Conservation (phyloP, 2,888 invertebrate species). For the Auanema sp. region DNA sequence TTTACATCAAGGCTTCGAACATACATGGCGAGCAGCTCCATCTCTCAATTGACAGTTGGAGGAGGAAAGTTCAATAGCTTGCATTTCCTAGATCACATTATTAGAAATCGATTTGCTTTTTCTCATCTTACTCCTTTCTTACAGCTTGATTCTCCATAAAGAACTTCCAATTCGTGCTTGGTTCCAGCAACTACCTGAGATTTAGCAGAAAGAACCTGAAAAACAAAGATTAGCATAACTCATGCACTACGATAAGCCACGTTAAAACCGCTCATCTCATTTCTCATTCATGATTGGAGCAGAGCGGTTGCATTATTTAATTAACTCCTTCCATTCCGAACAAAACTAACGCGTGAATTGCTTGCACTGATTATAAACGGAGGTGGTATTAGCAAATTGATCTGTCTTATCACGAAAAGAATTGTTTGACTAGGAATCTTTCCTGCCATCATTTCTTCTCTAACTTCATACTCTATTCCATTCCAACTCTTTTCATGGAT, state of each 20-base stretch:
- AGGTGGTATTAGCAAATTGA: too few relatives aligned
- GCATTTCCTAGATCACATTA: conserved; percentile 22
- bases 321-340: too few relatives aligned
- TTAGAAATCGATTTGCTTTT: neutral
- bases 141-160: conserved; percentile 42
- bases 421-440: too few relatives aligned
- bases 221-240: conserved; percentile 1
- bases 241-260: too few relatives aligned
- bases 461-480: too few relatives aligned
- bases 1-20: neutral
- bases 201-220: conserved; percentile 42
- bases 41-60: conserved; percentile 40
- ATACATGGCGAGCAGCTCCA: conserved; percentile 33
- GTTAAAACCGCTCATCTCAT: too few relatives aligned
- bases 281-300: conserved; percentile 1
- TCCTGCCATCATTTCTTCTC: too few relatives aligned
- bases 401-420: too few relatives aligned
- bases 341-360: too few relatives aligned
- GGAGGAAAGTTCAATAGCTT: conserved; percentile 30
- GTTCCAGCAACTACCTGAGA: conserved; percentile 51
- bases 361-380: too few relatives aligned
- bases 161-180: conserved; percentile 40
- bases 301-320: too few relatives aligned
- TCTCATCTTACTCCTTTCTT: conserved; percentile 33
- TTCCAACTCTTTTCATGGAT: too few relatives aligned